Conservation (phyloP, 2,888 invertebrate species). For the Mimachlamys varia region DNA sequence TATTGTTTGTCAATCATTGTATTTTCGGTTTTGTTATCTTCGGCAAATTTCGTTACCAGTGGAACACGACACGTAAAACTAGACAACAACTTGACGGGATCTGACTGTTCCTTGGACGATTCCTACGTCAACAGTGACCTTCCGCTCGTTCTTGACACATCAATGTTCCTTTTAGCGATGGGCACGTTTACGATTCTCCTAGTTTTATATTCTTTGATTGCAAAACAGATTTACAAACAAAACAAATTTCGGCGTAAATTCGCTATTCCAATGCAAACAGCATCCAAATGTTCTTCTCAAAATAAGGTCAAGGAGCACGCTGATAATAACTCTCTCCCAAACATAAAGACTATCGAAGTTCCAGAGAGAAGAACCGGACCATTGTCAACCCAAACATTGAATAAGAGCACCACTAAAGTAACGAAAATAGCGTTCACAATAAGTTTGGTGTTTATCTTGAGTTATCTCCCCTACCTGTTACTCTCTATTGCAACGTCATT, state of each 20-base stretch:
- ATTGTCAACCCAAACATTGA: neutral
- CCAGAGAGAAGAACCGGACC: too few species aligned
- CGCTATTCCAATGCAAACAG: neutral
- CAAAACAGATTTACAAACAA: constrained; percentile 43
- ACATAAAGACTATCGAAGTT: too few species aligned
- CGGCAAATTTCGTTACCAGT: constrained; percentile 43
- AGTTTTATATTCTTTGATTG: constrained; percentile 48
- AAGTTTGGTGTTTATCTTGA: constrained; percentile 46
- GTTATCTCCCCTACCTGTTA: constrained; percentile 46
- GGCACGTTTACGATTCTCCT: constrained; percentile 42
- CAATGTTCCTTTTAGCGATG: constrained; percentile 45
- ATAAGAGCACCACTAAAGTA: constrained; percentile 32
- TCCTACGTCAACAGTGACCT: constrained; percentile 39
- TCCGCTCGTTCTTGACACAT: constrained; percentile 37
- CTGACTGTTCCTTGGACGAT: constrained; percentile 48
- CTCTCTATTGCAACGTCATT: constrained; percentile 40
- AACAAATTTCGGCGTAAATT: constrained; percentile 43
- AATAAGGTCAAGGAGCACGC: neutral
- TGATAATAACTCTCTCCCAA: neutral
- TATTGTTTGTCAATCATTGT: neutral
- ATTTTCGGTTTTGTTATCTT: constrained; percentile 43
- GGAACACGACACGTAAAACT: constrained; percentile 48
- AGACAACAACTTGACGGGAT: constrained; percentile 48
- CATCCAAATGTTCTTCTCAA: neutral
- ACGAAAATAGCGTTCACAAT: constrained; percentile 47